Conservation (phyloP, 2,113 vertebrate species). For the Siniperca knerii region DNA sequence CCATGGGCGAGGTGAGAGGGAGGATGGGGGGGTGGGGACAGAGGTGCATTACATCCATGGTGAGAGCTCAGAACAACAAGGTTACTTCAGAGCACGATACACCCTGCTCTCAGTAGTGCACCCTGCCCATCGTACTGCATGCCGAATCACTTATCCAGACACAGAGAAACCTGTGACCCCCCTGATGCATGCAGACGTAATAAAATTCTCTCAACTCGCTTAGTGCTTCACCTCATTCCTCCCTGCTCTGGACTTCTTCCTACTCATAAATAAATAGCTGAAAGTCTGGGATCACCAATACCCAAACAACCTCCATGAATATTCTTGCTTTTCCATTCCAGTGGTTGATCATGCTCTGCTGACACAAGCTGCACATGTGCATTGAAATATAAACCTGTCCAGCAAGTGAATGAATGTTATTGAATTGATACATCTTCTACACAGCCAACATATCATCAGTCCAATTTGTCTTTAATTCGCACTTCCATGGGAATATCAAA, state of each 20-base stretch:
- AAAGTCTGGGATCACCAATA: slow-evolving; percentile 34
- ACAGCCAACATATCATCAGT: slow-evolving; percentile 44
- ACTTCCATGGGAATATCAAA: slow-evolving; percentile 25
- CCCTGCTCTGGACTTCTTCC: slow-evolving; percentile 47
- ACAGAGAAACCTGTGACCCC: slow-evolving; percentile 56
- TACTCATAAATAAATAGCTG: slow-evolving; percentile 62
- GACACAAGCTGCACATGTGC: slow-evolving; percentile 38
- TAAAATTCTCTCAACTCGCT: slow-evolving; percentile 46
- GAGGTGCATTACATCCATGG: slow-evolving; percentile 60
- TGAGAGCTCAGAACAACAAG: slow-evolving; percentile 67
- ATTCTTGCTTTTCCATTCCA: slow-evolving; percentile 28
- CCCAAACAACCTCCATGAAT: slow-evolving; percentile 37
- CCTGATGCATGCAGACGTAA: slow-evolving; percentile 49
- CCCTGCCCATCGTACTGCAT: slow-evolving; percentile 57
- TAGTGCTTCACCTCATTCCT: slow-evolving; percentile 51
- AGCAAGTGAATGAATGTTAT: slow-evolving; percentile 16
- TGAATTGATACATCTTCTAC: slow-evolving; percentile 26
- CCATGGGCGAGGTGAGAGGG: slow-evolving; percentile 27
- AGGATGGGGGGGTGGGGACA: slow-evolving; percentile 14
- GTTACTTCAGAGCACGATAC: slow-evolving; percentile 59
- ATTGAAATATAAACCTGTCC: slow-evolving; percentile 44
- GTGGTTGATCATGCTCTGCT: slow-evolving; percentile 38
- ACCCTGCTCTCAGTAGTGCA: slow-evolving; percentile 52
- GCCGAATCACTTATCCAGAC: slow-evolving; percentile 68
- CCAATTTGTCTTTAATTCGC: slow-evolving; percentile 54